These are phyloP conservation scores for Lacerta agilis DNA, from an alignment of 2,797 vertebrate genomes.

Conservation along the genomic window DNA sequence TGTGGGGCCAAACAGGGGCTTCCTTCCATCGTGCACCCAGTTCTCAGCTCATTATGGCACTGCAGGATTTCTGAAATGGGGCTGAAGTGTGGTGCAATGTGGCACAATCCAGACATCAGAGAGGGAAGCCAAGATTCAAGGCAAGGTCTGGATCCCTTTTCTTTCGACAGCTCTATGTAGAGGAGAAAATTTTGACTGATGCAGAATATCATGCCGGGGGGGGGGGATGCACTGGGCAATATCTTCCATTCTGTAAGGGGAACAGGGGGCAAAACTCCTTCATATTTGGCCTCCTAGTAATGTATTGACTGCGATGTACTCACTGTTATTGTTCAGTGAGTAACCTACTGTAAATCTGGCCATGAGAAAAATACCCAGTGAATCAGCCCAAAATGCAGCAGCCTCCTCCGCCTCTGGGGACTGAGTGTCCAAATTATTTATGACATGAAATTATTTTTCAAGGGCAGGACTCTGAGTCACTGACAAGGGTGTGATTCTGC, in stretches of 20 bases:
- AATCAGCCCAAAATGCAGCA: not conserved
- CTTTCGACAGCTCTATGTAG: not conserved
- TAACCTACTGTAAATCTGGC: not conserved
- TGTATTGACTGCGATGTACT: not conserved
- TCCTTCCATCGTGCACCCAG: too few species aligned
- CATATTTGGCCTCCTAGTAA: not conserved
- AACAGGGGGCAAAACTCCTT: not conserved
- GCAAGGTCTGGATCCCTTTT: not conserved
- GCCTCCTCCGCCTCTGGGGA: not conserved
- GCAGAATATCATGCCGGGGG: not conserved
- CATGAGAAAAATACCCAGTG: not conserved
- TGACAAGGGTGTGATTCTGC: not conserved
- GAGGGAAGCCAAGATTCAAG: not conserved
- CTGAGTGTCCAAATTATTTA: slow-evolving; percentile 1
- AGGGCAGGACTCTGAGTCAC: not conserved
- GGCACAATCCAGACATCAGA: not conserved
- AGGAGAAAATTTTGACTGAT: not conserved
- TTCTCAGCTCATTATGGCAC: not conserved
- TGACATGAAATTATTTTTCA: slow-evolving; percentile 23
- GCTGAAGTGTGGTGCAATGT: not conserved
- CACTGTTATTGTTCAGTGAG: not conserved
- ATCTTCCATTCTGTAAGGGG: not conserved
- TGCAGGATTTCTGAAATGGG: not conserved
- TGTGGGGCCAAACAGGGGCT: too few species aligned
- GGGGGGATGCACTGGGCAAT: too few species aligned